A percentile compares a stretch with the other conserved stretches of the same genome.
These are phyloP conservation scores for Fissipunctia ypsillon DNA, from an alignment of 2,888 invertebrate genomes.

Conservation along the genomic window DNA sequence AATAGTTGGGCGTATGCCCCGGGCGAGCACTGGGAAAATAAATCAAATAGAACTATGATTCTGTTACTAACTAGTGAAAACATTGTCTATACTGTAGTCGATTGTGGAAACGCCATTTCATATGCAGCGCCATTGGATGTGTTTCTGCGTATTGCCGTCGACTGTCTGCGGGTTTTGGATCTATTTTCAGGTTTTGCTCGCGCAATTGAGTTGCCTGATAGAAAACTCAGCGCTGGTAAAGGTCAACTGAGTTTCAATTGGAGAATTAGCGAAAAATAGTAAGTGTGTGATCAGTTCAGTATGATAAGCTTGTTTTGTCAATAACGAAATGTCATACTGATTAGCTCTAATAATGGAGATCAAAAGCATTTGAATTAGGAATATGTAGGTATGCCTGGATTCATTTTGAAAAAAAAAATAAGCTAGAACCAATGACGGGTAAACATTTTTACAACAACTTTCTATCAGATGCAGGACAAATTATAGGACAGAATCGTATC, in stretches of 20 bases:
- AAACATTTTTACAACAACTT: not conserved
- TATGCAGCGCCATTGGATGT: slow-evolving; percentile 30
- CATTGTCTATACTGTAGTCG: slow-evolving; percentile 43
- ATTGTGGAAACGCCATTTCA: slow-evolving; percentile 38
- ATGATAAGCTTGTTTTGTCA: no score
- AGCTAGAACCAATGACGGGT: not conserved
- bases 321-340: no score
- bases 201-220: not conserved
- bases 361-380: not conserved
- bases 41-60: slow-evolving; percentile 75
- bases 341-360: not conserved
- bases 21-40: slow-evolving; percentile 69
- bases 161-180: not conserved
- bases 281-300: not conserved
- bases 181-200: slow-evolving; percentile 7
- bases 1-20: slow-evolving; percentile 72
- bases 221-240: not conserved
- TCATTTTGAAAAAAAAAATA: no score
- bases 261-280: not conserved
- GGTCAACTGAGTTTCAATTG: not conserved
- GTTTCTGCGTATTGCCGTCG: slow-evolving; percentile 25
- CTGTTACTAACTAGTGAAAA: slow-evolving; percentile 72
- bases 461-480: not conserved
- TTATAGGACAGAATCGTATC: not conserved
- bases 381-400: no score